These are phyloP conservation scores for Maniola jurtina DNA, from an alignment of 1,140 invertebrate species.

Conservation along the genomic window DNA sequence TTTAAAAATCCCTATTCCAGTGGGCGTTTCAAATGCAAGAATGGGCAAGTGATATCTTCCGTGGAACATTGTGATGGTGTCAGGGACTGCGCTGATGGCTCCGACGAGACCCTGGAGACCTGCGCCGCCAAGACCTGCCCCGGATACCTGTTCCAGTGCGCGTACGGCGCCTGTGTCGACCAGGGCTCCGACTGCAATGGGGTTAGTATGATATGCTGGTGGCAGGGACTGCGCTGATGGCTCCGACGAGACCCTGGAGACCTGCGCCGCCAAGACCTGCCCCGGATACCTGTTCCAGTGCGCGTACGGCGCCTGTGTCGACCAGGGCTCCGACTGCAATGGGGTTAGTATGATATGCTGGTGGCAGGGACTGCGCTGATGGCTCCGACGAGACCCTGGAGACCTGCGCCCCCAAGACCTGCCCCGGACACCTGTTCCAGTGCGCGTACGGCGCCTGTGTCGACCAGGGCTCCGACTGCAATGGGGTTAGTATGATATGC, in stretches of 20 bases:
- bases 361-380: slow-evolving; percentile 83
- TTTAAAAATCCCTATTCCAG: no score
- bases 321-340: slow-evolving; percentile 79
- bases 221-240: no score
- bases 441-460: slow-evolving; percentile 83
- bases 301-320: slow-evolving; percentile 82
- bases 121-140: slow-evolving; percentile 65
- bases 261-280: slow-evolving; percentile 63
- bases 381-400: slow-evolving; percentile 80
- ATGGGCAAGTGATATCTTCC: slow-evolving; percentile 44
- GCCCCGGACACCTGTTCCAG: slow-evolving; percentile 64
- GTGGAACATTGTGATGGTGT: slow-evolving; percentile 81
- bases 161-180: slow-evolving; percentile 83
- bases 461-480: slow-evolving; percentile 79
- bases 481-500: no score
- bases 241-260: slow-evolving; percentile 67
- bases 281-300: slow-evolving; percentile 69
- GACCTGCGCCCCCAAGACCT: slow-evolving; percentile 57
- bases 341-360: slow-evolving; percentile 50
- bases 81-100: slow-evolving; percentile 82
- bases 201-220: no score
- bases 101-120: slow-evolving; percentile 70
- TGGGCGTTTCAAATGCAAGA: slow-evolving; percentile 29
- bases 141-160: slow-evolving; percentile 68
- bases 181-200: slow-evolving; percentile 79